Evolutionary conservation across 2,113 vertebrate genomes (phyloP), one percentile per base, ranked within the genome.

Genomic region (Euleptes europaea): DNA sequence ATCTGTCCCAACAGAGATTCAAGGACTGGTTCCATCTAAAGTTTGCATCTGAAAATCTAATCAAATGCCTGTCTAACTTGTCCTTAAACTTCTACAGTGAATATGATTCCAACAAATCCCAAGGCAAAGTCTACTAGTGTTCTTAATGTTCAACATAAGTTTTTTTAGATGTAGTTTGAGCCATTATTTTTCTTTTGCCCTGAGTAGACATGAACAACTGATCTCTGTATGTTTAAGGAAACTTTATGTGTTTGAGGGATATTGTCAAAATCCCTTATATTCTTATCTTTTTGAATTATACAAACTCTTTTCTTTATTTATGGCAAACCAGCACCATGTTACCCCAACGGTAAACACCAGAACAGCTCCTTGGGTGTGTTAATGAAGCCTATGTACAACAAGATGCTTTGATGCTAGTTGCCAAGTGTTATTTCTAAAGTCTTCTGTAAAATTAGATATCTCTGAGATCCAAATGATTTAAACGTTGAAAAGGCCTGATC

Each of bases 361-460:
- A 66, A 31, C 28, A 31, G 26, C 28, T 31, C 5, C 63, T 17
- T 31, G 15, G 15, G 67, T 63, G 5, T 63, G 26, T 28, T 63
- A 63, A 9, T 80, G 31, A 80, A 80, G 19, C 47, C 65, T 69
- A 1, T 51, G 31, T 49, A 54, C 5, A 26, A 21, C n/a, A 80
- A 87, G 82, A 87, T 84, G 69, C 82, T 90, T 35, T 11, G 26
- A 70, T 21, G 74, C 79, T 78, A 76, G 35, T 88, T 81, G 69
- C 14, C 83, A 72, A 26, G 73, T 28, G 17, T 1, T 51, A n/a
- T 69, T 8, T 87, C 17, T n/a, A 84, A 87, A 74, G 78, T 47
- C 14, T 63, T 33, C 74, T 89, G 35, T 3, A 74, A 28, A 89
- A 70, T 73, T n/a, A 88, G 77, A 88, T 82, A 31, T 78, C 11